Percentiles rank a stretch among this genome's conserved stretches.
Conservation (phyloP, 2,113 vertebrate genomes). For the Pipa parva region DNA sequence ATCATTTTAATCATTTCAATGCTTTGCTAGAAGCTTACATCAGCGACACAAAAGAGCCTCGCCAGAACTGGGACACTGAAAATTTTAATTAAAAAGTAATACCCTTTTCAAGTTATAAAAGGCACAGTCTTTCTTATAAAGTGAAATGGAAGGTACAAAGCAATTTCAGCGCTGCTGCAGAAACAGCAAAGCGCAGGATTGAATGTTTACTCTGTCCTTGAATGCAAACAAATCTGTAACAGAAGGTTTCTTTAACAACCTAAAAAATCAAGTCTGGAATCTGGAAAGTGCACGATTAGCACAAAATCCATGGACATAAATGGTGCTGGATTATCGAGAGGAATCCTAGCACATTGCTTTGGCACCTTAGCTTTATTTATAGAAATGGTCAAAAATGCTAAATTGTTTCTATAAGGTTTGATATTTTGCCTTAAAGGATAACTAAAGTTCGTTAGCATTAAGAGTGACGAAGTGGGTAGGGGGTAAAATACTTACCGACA, state of each 20-base stretch:
- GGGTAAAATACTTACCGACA: no score
- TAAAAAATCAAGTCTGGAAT: slow-evolving; percentile 5
- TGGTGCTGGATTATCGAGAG: no score
- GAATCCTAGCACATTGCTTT: no score
- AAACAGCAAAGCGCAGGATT: slow-evolving; percentile 4
- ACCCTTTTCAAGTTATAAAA: slow-evolving; percentile 25
- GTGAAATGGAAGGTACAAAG: neutral
- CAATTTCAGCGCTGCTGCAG: no score
- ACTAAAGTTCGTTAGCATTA: no score
- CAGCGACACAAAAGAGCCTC: slow-evolving; percentile 9
- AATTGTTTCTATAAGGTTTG: no score
- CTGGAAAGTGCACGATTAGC: no score
- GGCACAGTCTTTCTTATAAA: neutral
- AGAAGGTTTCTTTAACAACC: slow-evolving; percentile 13
- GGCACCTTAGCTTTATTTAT: no score
- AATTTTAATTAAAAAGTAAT: slow-evolving; percentile 28
- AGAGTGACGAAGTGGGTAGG: no score
- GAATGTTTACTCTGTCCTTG: slow-evolving; percentile 30
- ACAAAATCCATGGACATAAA: no score
- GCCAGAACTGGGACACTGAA: slow-evolving; percentile 15
- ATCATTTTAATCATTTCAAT: slow-evolving; percentile 31
- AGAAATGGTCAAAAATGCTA: no score
- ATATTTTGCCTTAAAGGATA: no score
- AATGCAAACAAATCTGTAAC: neutral
- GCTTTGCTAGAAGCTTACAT: slow-evolving; percentile 26